Evolutionary conservation across 1,140 invertebrate species (phyloP).

Genomic region (Oreohelix idahoensis): DNA sequence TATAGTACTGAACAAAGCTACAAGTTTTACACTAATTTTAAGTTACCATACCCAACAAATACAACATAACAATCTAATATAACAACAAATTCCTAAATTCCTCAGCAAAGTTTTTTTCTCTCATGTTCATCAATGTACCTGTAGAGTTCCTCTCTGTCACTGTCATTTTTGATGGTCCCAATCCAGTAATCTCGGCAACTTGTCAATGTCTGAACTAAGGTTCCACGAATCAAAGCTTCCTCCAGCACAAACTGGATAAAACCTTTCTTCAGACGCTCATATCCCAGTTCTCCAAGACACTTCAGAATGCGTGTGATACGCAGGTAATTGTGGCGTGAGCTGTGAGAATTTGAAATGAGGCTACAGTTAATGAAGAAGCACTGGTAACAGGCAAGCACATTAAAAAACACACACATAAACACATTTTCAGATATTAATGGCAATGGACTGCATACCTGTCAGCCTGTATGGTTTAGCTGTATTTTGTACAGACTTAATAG

Average conservation of each 20-base stretch:
- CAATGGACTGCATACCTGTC: too few species aligned
- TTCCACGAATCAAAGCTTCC: conserved; percentile 51
- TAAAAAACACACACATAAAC: too few species aligned
- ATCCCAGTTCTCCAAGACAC: conserved; percentile 65
- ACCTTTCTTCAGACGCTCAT: conserved; percentile 57
- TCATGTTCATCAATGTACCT: conserved; percentile 38
- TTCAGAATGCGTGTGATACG: conserved; percentile 68
- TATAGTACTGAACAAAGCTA: too few species aligned
- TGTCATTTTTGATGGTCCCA: conserved; percentile 55
- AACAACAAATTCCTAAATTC: too few species aligned
- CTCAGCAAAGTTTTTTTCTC: too few species aligned
- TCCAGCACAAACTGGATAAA: conserved; percentile 61
- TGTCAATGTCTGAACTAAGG: conserved; percentile 48
- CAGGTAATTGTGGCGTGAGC: conserved; percentile 61
- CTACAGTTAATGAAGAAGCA: background rate
- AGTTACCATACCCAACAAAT: too few species aligned
- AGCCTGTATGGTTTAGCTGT: too few species aligned
- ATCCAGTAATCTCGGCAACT: conserved; percentile 62
- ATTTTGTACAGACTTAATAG: too few species aligned
- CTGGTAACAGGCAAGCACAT: too few species aligned
- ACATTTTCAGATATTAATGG: too few species aligned
- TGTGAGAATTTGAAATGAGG: conserved; percentile 6
- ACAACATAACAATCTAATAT: too few species aligned
- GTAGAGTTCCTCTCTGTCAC: conserved; percentile 45
- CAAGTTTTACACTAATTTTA: too few species aligned